phyloP scores from a whole-genome alignment of 2,888 invertebrate genomes.

The Lypha dubia region DNA sequence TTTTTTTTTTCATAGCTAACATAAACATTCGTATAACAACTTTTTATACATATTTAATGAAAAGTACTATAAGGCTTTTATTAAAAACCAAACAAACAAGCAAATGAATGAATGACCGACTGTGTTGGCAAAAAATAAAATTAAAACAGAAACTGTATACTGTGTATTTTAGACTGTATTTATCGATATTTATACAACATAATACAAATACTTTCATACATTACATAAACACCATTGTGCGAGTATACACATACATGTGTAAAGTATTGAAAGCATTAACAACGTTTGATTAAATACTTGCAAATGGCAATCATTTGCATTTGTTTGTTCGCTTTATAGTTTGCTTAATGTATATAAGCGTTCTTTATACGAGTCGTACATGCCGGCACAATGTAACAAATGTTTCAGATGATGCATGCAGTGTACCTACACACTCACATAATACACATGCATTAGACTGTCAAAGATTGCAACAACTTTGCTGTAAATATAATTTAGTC shows the following conservation, averaged over 20 bases:
- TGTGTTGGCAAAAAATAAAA: no score
- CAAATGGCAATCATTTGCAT: slow-evolving; percentile 36
- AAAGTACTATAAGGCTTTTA: slow-evolving; percentile 56
- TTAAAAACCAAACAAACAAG: slow-evolving; percentile 57
- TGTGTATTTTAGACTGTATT: neutral
- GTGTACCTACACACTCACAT: neutral
- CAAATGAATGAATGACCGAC: slow-evolving; percentile 17
- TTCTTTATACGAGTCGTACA: neutral
- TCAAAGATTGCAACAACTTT: slow-evolving; percentile 3
- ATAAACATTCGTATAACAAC: slow-evolving; percentile 30
- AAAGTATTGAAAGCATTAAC: slow-evolving; percentile 51
- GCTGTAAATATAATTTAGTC: neutral
- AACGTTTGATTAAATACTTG: slow-evolving; percentile 58
- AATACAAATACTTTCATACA: no score
- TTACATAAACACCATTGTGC: neutral
- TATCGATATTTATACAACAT: neutral
- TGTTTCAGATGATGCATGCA: slow-evolving; percentile 48
- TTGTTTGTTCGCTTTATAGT: neutral
- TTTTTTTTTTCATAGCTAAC: slow-evolving; percentile 1
- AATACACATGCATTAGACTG: neutral
- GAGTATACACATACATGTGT: neutral
- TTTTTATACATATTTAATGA: slow-evolving; percentile 46
- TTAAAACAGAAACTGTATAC: neutral
- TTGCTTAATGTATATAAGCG: neutral
- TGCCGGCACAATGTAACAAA: slow-evolving; percentile 48